Evolutionary conservation across 2,113 vertebrate species (phyloP).

Genomic region (Ctenodactylus gundi): DNA sequence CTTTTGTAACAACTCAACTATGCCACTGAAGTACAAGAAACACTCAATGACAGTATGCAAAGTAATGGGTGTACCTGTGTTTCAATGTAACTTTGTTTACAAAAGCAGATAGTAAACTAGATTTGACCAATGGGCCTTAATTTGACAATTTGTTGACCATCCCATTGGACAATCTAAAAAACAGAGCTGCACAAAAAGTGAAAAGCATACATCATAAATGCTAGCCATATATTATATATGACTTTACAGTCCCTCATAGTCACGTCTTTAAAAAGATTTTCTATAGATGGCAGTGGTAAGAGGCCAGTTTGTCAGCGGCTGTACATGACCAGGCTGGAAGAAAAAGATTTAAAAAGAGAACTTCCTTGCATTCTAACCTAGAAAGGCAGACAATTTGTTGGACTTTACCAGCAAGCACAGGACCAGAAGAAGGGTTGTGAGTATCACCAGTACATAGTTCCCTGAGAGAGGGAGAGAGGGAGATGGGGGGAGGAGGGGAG

Average conservation of each 20-base stretch:
- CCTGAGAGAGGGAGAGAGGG: no score
- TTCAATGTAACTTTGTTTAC: not conserved
- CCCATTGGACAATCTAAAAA: not conserved
- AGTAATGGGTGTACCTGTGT: not conserved
- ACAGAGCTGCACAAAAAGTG: not conserved
- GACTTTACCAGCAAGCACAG: no score
- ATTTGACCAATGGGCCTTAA: not conserved
- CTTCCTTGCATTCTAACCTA: no score
- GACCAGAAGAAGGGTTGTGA: no score
- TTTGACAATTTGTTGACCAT: not conserved
- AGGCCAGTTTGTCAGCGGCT: no score
- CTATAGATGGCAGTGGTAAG: no score
- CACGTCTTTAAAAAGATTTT: no score
- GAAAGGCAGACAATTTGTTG: no score
- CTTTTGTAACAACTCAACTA: not conserved
- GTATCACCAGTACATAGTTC: no score
- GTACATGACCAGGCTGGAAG: no score
- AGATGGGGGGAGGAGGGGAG: no score
- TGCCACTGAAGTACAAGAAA: not conserved
- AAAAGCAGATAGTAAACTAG: not conserved
- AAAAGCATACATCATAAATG: not conserved
- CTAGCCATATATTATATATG: accelerated
- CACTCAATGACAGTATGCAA: not conserved
- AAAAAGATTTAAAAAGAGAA: no score
- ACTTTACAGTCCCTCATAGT: not conserved